phyloP scores from a whole-genome alignment of 2,888 invertebrate genomes.

The Nomada hirtipes region DNA sequence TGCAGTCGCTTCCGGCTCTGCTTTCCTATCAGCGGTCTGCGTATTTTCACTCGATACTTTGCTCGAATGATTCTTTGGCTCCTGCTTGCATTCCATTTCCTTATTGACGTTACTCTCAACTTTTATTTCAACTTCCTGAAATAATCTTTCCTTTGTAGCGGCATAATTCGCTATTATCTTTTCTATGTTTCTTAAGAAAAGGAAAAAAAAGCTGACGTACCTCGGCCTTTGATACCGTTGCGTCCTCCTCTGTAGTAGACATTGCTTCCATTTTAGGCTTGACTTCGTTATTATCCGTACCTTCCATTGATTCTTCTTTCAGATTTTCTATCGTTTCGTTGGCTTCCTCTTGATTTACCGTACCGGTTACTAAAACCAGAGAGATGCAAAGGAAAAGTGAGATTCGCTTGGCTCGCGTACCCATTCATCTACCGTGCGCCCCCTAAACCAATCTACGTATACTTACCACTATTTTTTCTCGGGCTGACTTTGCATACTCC shows the following conservation, averaged over 20 bases:
- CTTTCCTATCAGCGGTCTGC: constrained; percentile 84
- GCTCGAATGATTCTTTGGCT: constrained; percentile 72
- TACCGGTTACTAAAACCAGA: constrained; percentile 60
- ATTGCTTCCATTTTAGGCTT: constrained; percentile 71
- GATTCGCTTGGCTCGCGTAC: no score
- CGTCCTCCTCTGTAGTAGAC: constrained; percentile 45
- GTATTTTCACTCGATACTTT: constrained; percentile 83
- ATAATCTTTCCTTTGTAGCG: neutral
- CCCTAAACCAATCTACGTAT: neutral
- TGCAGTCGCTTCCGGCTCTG: constrained; percentile 78
- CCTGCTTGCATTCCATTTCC: constrained; percentile 56
- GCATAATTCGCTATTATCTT: neutral
- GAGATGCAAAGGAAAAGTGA: neutral
- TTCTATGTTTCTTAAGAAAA: no score
- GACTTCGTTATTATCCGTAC: constrained; percentile 67
- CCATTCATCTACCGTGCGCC: neutral
- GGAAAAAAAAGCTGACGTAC: neutral
- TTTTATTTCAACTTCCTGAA: constrained; percentile 52
- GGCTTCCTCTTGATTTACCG: constrained; percentile 72
- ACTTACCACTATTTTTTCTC: constrained; percentile 77
- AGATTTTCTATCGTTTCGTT: constrained; percentile 72
- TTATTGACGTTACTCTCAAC: constrained; percentile 55
- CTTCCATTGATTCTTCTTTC: constrained; percentile 72
- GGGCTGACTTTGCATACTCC: constrained; percentile 75
- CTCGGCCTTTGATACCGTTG: neutral